Conservation (phyloP, 64 coral and sea anemone genomes). For the Hydrozoanthus tunicans region DNA sequence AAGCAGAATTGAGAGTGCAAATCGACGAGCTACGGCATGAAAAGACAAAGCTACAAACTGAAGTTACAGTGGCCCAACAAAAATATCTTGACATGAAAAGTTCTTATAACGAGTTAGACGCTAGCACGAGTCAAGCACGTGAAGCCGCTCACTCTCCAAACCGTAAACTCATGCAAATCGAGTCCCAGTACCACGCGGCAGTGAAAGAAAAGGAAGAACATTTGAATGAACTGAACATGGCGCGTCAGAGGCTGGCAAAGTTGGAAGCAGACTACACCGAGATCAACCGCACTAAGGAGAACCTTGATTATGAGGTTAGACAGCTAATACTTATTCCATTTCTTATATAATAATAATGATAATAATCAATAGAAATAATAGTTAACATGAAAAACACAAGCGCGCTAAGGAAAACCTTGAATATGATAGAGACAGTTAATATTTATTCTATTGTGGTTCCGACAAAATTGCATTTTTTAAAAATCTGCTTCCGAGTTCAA, state of each 20-base stretch:
- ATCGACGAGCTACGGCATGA: slow-evolving; percentile 21
- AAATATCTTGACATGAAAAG: slow-evolving; percentile 30
- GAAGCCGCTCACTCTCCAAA: not conserved
- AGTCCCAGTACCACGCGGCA: slow-evolving; percentile 6
- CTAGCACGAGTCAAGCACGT: slow-evolving; percentile 2
- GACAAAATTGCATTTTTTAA: too few relatives aligned
- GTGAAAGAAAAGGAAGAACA: slow-evolving; percentile 43
- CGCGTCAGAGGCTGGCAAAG: slow-evolving; percentile 30
- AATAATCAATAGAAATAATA: not conserved
- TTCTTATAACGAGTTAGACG: slow-evolving; percentile 33
- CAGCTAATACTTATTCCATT: not conserved
- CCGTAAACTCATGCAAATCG: slow-evolving; percentile 33
- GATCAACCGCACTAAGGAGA: slow-evolving; percentile 24
- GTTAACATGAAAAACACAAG: not conserved
- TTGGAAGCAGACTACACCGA: slow-evolving; percentile 42
- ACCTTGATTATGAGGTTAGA: slow-evolving; percentile 49
- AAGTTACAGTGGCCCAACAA: slow-evolving; percentile 36
- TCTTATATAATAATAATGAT: not conserved
- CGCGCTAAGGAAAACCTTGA: too few relatives aligned
- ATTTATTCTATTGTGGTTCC: too few relatives aligned
- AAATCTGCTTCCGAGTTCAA: too few relatives aligned
- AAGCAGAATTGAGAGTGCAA: slow-evolving; percentile 38
- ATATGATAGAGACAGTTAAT: too few relatives aligned
- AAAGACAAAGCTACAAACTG: slow-evolving; percentile 42
- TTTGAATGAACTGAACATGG: slow-evolving; percentile 27